phyloP scores from a whole-genome alignment of 2,797 vertebrate genomes.

The Microhierax caerulescens region DNA sequence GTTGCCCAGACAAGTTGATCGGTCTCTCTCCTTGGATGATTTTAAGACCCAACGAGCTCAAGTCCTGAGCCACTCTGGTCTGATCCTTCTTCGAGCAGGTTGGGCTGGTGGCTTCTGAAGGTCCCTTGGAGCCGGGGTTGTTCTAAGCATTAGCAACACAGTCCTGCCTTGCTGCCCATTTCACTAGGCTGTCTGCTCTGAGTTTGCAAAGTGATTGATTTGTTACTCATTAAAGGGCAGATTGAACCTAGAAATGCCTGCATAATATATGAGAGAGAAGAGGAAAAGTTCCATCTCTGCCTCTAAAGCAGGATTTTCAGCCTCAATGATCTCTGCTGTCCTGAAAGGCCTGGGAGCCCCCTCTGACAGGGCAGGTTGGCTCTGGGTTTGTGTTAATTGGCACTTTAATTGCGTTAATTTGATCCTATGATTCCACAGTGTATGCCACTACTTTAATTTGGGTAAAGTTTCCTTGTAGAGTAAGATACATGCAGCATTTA shows the following conservation, averaged over 20 bases:
- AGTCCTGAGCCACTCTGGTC: fast-evolving
- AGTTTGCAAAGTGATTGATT: background rate
- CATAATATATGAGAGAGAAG: background rate
- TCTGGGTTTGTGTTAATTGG: background rate
- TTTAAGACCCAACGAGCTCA: background rate
- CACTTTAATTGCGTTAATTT: background rate
- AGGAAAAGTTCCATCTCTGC: background rate
- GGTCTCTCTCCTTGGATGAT: background rate
- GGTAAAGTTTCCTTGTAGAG: background rate
- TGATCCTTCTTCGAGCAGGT: background rate
- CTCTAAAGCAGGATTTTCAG: background rate
- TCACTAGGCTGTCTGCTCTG: background rate
- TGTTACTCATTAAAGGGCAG: background rate
- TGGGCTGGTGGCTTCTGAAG: background rate
- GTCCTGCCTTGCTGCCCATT: background rate
- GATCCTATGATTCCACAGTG: background rate
- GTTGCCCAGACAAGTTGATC: background rate
- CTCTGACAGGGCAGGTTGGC: background rate
- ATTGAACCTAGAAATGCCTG: background rate
- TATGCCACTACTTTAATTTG: background rate
- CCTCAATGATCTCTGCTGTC: background rate
- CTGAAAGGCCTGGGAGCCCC: background rate
- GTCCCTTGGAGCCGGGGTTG: background rate
- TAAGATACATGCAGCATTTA: background rate
- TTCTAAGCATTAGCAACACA: background rate